phyloP scores from a whole-genome alignment of 2,113 vertebrate genomes.

The Athene cunicularia region DNA sequence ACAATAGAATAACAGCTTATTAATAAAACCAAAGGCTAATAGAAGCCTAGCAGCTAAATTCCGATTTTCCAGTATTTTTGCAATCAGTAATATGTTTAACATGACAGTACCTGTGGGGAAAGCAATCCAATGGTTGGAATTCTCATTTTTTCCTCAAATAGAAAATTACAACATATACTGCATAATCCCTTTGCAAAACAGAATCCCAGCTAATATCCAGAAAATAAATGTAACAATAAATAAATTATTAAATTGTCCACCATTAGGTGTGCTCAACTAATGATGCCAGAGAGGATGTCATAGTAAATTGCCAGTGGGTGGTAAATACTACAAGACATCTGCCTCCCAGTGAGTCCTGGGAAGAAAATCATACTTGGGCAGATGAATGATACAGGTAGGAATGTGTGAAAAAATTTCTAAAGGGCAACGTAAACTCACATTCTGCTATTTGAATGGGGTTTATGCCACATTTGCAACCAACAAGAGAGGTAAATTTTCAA shows the following conservation, averaged over 20 bases:
- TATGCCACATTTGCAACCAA: not conserved
- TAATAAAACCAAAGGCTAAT: not conserved
- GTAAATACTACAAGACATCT: not conserved
- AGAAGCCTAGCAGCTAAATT: not conserved
- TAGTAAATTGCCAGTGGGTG: not conserved
- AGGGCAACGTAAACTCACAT: not conserved
- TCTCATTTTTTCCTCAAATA: not conserved
- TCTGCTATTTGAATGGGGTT: rapidly evolving
- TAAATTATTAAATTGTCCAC: not conserved
- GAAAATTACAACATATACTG: not conserved
- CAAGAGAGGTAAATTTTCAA: not conserved
- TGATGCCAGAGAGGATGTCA: not conserved
- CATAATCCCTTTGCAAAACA: not conserved
- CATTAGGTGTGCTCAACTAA: not conserved
- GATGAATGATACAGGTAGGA: not conserved
- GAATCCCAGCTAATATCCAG: not conserved
- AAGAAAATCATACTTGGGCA: not conserved
- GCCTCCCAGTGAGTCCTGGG: not conserved
- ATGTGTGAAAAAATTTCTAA: not conserved
- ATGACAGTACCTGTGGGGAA: not conserved
- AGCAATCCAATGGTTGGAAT: not conserved
- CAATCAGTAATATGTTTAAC: not conserved
- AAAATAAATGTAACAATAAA: not conserved
- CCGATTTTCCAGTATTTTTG: not conserved
- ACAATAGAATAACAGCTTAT: not conserved